These are phyloP conservation scores for Pilophorus perplexus DNA, from an alignment of 2,888 invertebrate genomes.

Conservation along the genomic window DNA sequence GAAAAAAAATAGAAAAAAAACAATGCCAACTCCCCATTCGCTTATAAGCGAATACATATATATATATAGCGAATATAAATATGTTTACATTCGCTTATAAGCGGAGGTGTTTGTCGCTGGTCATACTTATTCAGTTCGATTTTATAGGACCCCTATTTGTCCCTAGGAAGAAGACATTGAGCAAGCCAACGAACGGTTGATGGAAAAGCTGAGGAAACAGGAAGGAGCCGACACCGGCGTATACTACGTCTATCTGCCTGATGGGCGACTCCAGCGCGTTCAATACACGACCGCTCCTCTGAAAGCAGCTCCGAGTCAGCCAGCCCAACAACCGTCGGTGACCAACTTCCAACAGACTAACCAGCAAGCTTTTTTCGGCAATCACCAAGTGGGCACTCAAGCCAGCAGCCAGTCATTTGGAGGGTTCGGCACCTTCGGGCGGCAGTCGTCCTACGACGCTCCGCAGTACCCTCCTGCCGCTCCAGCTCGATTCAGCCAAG, in stretches of 20 bases:
- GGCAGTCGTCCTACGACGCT: slow-evolving; percentile 25
- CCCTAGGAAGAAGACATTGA: slow-evolving; percentile 32
- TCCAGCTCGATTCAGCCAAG: neutral
- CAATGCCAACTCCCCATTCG: too few relatives aligned
- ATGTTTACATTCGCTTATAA: too few relatives aligned
- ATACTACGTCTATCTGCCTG: slow-evolving; percentile 43
- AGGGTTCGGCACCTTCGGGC: slow-evolving; percentile 18
- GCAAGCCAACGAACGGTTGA: slow-evolving; percentile 28
- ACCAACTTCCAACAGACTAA: slow-evolving; percentile 18
- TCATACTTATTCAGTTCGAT: too few relatives aligned
- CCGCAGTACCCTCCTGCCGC: slow-evolving; percentile 19
- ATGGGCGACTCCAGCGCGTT: slow-evolving; percentile 42
- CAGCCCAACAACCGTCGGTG: neutral
- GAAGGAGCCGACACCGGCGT: slow-evolving; percentile 40
- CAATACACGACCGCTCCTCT: slow-evolving; percentile 42
- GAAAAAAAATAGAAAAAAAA: too few relatives aligned
- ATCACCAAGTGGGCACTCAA: slow-evolving; percentile 6
- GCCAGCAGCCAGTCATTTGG: slow-evolving; percentile 12
- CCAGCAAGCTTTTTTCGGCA: slow-evolving; percentile 20
- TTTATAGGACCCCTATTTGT: too few relatives aligned
- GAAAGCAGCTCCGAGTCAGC: neutral
- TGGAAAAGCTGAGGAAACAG: slow-evolving; percentile 34
- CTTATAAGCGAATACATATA: too few relatives aligned
- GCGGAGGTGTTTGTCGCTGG: too few relatives aligned
- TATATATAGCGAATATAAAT: too few relatives aligned